A percentile compares a stretch with the other conserved stretches of the same genome.
phyloP scores from a whole-genome alignment of 2,888 invertebrate genomes.

The Tenthredo notha region DNA sequence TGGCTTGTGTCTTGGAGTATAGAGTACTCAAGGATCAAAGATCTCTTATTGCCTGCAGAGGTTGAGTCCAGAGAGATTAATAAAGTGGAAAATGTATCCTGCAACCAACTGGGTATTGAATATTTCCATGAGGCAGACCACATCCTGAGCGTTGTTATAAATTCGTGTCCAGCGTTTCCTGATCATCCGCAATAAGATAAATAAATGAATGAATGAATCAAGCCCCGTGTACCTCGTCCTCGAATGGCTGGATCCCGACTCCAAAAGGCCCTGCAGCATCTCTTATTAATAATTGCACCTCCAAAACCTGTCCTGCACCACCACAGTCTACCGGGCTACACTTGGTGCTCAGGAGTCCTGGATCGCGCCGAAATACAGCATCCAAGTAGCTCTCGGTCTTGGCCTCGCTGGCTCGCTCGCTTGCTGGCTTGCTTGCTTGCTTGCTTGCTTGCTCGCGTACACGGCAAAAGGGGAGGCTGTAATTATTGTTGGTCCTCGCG shows the following conservation, averaged over 20 bases:
- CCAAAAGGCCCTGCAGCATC: slow-evolving; percentile 47
- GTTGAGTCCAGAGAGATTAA: background rate
- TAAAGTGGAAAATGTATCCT: background rate
- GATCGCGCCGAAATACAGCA: slow-evolving; percentile 49
- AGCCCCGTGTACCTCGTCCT: background rate
- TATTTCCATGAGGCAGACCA: background rate
- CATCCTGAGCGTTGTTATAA: background rate
- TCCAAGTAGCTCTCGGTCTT: background rate
- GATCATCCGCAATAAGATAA: slow-evolving; percentile 5
- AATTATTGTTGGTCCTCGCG: slow-evolving; percentile 51
- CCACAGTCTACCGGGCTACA: slow-evolving; percentile 41
- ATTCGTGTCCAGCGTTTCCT: background rate
- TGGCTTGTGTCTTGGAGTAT: background rate
- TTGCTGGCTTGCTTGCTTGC: background rate
- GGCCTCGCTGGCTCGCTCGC: slow-evolving; percentile 1
- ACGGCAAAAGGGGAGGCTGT: slow-evolving; percentile 39
- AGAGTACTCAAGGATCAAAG: background rate
- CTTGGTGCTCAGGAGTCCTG: slow-evolving; percentile 48
- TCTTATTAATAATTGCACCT: slow-evolving; percentile 74
- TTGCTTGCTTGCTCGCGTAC: slow-evolving; percentile 14
- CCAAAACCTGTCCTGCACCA: slow-evolving; percentile 69
- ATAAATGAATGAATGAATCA: slow-evolving; percentile 43
- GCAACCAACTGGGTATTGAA: background rate
- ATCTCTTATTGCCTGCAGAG: background rate
- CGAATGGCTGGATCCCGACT: slow-evolving; percentile 29